Evolutionary conservation across 2,888 invertebrate species (phyloP).

Genomic region (Papilio protenor): DNA sequence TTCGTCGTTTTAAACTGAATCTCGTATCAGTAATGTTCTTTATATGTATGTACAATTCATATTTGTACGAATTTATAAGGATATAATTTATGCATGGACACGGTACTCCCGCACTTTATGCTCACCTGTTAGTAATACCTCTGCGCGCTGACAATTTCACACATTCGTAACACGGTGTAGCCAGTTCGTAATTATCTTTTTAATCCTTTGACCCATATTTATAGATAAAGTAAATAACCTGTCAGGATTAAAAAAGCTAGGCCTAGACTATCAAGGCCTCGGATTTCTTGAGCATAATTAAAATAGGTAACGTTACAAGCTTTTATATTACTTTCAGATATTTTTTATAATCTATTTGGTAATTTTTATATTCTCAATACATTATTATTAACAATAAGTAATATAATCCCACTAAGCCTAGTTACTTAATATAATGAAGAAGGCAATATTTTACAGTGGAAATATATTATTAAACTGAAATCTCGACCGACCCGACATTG

Average conservation of each 20-base stretch:
- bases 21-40: background rate
- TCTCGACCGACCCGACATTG: constrained; percentile 1
- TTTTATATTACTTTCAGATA: too few relatives aligned
- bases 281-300: too few relatives aligned
- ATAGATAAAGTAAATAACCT: too few relatives aligned
- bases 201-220: background rate
- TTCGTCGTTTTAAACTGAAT: background rate
- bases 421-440: background rate
- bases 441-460: background rate
- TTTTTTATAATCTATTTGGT: too few relatives aligned
- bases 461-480: constrained; percentile 13
- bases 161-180: background rate
- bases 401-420: background rate
- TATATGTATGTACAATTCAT: background rate
- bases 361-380: too few relatives aligned
- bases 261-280: too few relatives aligned
- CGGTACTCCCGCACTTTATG: background rate
- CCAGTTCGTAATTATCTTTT: background rate
- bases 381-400: background rate
- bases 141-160: background rate
- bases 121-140: background rate
- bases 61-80: constrained; percentile 1
- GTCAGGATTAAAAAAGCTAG: too few relatives aligned
- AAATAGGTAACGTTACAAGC: too few relatives aligned
- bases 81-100: constrained; percentile 9